Conservation (phyloP, 2,888 invertebrate species). For the Eulithis prunata region DNA sequence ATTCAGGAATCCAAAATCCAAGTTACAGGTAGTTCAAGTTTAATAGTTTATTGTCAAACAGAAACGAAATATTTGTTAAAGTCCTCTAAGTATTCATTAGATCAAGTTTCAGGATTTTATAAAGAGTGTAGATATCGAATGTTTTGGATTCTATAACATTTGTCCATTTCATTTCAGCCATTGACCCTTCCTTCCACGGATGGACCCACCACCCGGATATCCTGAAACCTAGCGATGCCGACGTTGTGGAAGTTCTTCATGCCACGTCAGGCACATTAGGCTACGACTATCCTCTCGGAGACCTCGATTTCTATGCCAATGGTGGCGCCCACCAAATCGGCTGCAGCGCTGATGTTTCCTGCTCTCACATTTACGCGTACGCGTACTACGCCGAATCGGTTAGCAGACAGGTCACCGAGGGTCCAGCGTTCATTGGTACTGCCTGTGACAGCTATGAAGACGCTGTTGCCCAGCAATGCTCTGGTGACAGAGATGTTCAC, state of each 20-base stretch:
- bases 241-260: constrained; percentile 72
- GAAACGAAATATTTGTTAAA: too few relatives aligned
- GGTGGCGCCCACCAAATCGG: constrained; percentile 66
- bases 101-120: too few relatives aligned
- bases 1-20: too few relatives aligned
- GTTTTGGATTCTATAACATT: neutral
- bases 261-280: constrained; percentile 64
- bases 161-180: constrained; percentile 51
- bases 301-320: constrained; percentile 74
- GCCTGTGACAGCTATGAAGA: constrained; percentile 60
- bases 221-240: constrained; percentile 60
- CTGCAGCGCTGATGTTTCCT: constrained; percentile 56
- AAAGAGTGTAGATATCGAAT: neutral
- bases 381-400: constrained; percentile 72
- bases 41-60: neutral
- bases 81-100: too few relatives aligned
- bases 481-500: constrained; percentile 53
- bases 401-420: constrained; percentile 44
- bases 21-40: too few relatives aligned
- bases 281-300: constrained; percentile 70
- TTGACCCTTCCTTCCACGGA: constrained; percentile 73
- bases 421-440: constrained; percentile 63
- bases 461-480: constrained; percentile 56
- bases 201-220: constrained; percentile 72
- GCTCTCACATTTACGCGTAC: constrained; percentile 64